A percentile compares a stretch with the other conserved stretches of the same genome.
These are phyloP conservation scores for Trichogramma evanescens DNA, from an alignment of 2,888 invertebrate species.

Conservation along the genomic window DNA sequence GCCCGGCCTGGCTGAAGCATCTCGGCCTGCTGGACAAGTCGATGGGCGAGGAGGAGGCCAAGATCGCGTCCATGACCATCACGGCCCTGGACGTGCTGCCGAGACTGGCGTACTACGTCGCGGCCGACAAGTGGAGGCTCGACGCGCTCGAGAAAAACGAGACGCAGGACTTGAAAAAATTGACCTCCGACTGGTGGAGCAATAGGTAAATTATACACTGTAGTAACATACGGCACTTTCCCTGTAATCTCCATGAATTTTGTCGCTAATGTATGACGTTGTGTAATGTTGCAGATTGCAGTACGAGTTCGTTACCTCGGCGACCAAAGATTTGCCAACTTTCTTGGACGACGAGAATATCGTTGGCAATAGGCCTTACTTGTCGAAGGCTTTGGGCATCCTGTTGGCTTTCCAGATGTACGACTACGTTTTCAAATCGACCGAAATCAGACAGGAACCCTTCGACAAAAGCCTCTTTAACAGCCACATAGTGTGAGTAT, in stretches of 20 bases:
- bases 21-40: slow-evolving; percentile 27
- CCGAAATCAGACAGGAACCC: slow-evolving; percentile 32
- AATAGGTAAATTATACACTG: slow-evolving; percentile 29
- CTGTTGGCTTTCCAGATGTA: slow-evolving; percentile 40
- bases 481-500: slow-evolving; percentile 33
- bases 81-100: slow-evolving; percentile 40
- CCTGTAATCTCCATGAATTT: background rate
- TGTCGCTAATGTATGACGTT: background rate
- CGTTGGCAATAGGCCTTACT: slow-evolving; percentile 37
- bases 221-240: background rate
- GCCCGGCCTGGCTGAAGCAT: slow-evolving; percentile 35
- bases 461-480: slow-evolving; percentile 25
- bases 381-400: slow-evolving; percentile 38
- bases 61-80: slow-evolving; percentile 35
- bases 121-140: slow-evolving; percentile 39
- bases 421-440: slow-evolving; percentile 33
- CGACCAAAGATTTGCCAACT: slow-evolving; percentile 28
- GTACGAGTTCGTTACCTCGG: slow-evolving; percentile 30
- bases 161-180: slow-evolving; percentile 22
- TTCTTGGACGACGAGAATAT: slow-evolving; percentile 37
- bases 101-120: slow-evolving; percentile 37
- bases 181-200: slow-evolving; percentile 38
- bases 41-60: slow-evolving; percentile 27
- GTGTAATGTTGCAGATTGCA: slow-evolving; percentile 25
- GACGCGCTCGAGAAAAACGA: slow-evolving; percentile 31